Conservation (phyloP, 2,113 vertebrate species). For the Penelope pileata region DNA sequence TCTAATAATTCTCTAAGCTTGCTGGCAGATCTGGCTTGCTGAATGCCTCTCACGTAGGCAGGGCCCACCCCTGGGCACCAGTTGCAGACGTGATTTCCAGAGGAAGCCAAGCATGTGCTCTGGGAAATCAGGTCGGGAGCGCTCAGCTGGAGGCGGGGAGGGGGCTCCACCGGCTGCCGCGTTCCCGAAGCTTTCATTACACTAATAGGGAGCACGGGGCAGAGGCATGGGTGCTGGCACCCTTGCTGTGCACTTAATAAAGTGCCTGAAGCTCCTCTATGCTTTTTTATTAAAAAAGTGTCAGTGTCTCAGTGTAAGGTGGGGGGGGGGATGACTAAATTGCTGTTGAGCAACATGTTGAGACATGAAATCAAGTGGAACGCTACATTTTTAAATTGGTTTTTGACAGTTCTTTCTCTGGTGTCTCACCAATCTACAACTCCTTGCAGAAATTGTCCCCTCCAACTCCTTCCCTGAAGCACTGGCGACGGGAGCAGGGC, state of each 20-base stretch:
- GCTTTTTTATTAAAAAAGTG: slow-evolving; percentile 52
- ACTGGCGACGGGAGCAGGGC: neutral
- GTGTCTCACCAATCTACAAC: slow-evolving; percentile 20
- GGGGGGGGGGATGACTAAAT: slow-evolving; percentile 28
- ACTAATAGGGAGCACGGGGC: slow-evolving; percentile 28
- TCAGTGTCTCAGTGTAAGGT: neutral
- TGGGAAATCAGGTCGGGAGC: neutral
- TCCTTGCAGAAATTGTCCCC: neutral
- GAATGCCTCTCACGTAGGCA: neutral
- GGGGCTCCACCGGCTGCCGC: neutral
- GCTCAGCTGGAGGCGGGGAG: neutral
- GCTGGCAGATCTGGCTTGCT: neutral
- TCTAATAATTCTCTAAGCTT: slow-evolving; percentile 19
- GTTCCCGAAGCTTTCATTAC: slow-evolving; percentile 4
- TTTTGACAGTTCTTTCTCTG: slow-evolving; percentile 51
- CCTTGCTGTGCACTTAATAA: slow-evolving; percentile 77
- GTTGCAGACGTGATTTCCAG: neutral
- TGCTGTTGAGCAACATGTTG: slow-evolving; percentile 64
- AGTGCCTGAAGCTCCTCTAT: slow-evolving; percentile 53
- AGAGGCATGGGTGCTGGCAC: slow-evolving; percentile 5
- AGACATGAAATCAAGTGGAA: slow-evolving; percentile 71
- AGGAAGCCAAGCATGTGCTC: neutral
- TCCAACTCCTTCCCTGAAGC: neutral
- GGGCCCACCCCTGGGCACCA: neutral
- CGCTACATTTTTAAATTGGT: slow-evolving; percentile 55